Conservation (phyloP, 2,113 vertebrate genomes). For the Ibidorhyncha struthersii region DNA sequence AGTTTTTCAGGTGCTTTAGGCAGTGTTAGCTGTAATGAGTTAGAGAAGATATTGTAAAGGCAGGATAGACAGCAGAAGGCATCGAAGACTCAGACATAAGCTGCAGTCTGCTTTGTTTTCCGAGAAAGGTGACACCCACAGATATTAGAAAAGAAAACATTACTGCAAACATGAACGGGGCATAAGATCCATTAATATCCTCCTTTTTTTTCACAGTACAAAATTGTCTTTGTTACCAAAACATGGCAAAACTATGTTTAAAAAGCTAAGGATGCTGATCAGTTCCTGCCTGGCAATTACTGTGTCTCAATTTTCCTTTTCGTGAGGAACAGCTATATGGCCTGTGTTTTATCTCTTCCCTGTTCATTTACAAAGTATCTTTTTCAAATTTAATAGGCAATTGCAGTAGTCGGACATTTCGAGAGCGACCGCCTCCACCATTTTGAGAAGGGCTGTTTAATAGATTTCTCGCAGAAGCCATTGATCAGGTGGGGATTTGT, state of each 20-base stretch:
- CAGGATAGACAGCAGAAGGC: neutral
- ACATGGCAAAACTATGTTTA: neutral
- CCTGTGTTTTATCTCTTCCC: neutral
- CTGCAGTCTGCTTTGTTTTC: neutral
- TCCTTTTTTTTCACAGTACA: neutral
- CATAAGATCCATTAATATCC: neutral
- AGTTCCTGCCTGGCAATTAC: neutral
- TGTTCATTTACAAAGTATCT: neutral
- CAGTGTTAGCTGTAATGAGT: neutral
- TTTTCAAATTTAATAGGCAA: neutral
- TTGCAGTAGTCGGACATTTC: neutral
- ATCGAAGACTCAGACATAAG: neutral
- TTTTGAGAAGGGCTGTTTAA: neutral
- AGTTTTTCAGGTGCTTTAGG: neutral
- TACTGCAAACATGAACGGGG: neutral
- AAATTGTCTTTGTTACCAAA: neutral
- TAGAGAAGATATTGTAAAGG: neutral
- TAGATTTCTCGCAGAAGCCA: neutral
- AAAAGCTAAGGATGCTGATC: neutral
- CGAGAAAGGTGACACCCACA: neutral
- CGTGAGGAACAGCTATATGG: neutral
- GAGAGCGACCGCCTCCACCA: neutral
- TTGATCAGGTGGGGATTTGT: neutral
- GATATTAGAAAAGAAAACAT: neutral
- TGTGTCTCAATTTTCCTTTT: neutral